A percentile compares a stretch with the other conserved stretches of the same genome.
phyloP scores from a whole-genome alignment of 2,797 vertebrate genomes.

The Danionella dracula region DNA sequence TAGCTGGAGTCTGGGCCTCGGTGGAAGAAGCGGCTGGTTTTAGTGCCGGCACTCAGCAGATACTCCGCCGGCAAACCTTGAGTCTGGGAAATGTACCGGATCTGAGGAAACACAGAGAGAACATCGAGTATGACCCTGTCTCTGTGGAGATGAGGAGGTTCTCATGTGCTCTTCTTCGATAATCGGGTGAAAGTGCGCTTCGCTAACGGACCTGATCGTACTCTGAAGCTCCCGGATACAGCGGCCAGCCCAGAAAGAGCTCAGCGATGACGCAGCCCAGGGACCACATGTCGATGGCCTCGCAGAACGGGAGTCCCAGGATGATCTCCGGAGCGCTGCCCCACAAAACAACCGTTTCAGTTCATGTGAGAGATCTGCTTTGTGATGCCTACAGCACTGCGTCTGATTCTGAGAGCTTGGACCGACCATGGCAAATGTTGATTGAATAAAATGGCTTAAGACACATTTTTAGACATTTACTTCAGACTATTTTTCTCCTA shows the following conservation, averaged over 20 bases:
- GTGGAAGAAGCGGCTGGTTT: constrained; percentile 97
- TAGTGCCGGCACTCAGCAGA: constrained; percentile 94
- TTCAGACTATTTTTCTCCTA: too few relatives aligned
- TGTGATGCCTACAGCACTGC: too few relatives aligned
- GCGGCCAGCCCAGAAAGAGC: constrained; percentile 94
- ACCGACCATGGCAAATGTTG: too few relatives aligned
- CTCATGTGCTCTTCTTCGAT: too few relatives aligned
- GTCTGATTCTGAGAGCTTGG: too few relatives aligned
- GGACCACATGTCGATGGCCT: constrained; percentile 99
- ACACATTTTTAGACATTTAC: too few relatives aligned
- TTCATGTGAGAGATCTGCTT: neutral
- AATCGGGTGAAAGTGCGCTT: too few relatives aligned
- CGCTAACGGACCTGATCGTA: constrained; percentile 93
- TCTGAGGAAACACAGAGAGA: constrained; percentile 61
- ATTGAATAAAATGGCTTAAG: too few relatives aligned
- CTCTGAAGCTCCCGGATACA: constrained; percentile 95
- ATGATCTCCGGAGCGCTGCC: constrained; percentile 96
- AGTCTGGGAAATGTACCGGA: constrained; percentile 97
- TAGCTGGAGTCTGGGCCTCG: constrained; percentile 92
- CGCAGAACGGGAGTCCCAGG: constrained; percentile 92
- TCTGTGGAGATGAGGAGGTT: too few relatives aligned
- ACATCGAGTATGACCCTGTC: too few relatives aligned
- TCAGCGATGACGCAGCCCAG: constrained; percentile 96
- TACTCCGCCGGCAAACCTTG: constrained; percentile 97
- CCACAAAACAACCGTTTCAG: neutral